phyloP scores from a whole-genome alignment of 2,888 invertebrate genomes.

The Cheilosia soror region DNA sequence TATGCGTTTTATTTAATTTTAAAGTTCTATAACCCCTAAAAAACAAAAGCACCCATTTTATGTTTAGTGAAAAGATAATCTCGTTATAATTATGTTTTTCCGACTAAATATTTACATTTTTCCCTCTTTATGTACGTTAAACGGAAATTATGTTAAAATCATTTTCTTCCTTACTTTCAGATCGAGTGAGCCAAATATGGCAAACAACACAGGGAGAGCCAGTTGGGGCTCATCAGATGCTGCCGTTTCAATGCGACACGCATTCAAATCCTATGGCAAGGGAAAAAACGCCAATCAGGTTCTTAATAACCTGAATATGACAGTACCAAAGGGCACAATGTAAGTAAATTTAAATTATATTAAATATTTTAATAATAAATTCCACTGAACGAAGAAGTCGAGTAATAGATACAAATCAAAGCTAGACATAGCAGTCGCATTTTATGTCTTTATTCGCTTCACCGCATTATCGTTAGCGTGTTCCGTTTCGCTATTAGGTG shows the following conservation, averaged over 20 bases:
- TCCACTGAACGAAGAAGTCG: constrained; percentile 12
- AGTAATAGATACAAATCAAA: not conserved
- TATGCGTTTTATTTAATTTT: too few relatives aligned
- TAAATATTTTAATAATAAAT: not conserved
- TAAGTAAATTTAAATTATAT: constrained; percentile 85
- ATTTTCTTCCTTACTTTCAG: constrained; percentile 78
- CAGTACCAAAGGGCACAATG: constrained; percentile 97
- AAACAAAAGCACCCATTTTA: too few relatives aligned
- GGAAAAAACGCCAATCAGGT: constrained; percentile 94
- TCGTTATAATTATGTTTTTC: too few relatives aligned
- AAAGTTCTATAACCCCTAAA: too few relatives aligned
- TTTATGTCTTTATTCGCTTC: constrained; percentile 4
- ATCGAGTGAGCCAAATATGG: constrained; percentile 82
- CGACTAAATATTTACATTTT: too few relatives aligned
- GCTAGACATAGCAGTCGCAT: constrained; percentile 17
- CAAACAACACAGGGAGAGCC: constrained; percentile 79
- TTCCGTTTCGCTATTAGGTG: constrained; percentile 28
- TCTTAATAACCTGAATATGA: constrained; percentile 95
- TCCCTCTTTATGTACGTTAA: too few relatives aligned
- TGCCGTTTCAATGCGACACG: constrained; percentile 94
- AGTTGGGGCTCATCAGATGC: constrained; percentile 85
- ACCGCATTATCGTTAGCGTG: constrained; percentile 5
- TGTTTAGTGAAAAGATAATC: too few relatives aligned
- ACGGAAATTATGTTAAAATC: too few relatives aligned
- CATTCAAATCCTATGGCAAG: constrained; percentile 95